Evolutionary conservation across 2,888 invertebrate genomes (phyloP).

Genomic region (Busseola fusca): DNA sequence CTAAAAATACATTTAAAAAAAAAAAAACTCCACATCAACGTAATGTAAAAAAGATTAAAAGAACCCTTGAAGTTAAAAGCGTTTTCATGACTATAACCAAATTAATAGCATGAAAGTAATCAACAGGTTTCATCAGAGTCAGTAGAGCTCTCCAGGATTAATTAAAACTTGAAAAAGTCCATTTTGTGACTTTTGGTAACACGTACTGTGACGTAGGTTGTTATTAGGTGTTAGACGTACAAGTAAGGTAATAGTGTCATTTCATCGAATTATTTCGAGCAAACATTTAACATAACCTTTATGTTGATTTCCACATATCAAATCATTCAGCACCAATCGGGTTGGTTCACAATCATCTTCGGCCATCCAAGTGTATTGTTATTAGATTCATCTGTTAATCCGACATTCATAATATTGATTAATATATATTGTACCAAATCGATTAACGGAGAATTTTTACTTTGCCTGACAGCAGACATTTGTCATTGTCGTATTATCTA

Average conservation of each 20-base stretch:
- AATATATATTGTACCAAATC: slow-evolving; percentile 13
- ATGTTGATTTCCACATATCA: not conserved
- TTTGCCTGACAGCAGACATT: not conserved
- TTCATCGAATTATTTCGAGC: not conserved
- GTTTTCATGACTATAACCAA: slow-evolving; percentile 14
- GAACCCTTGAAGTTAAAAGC: slow-evolving; percentile 20
- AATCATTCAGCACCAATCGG: not conserved
- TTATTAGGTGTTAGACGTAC: not conserved
- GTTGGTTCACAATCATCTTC: not conserved
- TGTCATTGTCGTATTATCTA: slow-evolving; percentile 5
- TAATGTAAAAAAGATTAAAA: not conserved
- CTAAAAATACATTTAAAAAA: not conserved
- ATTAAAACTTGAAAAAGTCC: slow-evolving; percentile 52
- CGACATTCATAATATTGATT: slow-evolving; percentile 9
- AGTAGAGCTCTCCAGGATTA: slow-evolving; percentile 22
- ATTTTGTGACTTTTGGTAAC: slow-evolving; percentile 44
- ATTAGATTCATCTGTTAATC: not conserved
- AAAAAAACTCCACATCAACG: not conserved
- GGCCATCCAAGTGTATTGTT: slow-evolving; percentile 1
- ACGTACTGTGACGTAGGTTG: not conserved
- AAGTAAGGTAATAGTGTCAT: not conserved
- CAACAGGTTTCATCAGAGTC: slow-evolving; percentile 23
- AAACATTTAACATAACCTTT: not conserved
- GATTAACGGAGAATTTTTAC: slow-evolving; percentile 11
- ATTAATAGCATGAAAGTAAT: slow-evolving; percentile 40